A percentile compares a stretch with the other conserved stretches of the same genome.
These are phyloP conservation scores for Pseudonaja textilis DNA, from an alignment of 2,113 vertebrate species.

Conservation along the genomic window DNA sequence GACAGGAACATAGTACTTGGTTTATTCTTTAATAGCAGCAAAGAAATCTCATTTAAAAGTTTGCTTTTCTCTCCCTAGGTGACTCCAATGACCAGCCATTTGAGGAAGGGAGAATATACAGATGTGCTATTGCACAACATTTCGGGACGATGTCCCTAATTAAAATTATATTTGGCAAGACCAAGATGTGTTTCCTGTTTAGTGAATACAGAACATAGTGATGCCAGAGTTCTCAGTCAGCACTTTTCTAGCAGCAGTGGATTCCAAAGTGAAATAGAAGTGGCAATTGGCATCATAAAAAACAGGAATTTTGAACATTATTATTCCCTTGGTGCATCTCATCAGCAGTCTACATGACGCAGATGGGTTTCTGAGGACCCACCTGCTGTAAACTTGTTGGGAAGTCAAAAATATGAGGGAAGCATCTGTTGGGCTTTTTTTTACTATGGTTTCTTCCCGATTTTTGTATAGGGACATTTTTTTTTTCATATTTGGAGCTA, in stretches of 20 bases:
- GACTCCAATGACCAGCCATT: background rate
- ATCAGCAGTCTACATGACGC: background rate
- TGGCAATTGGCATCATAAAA: background rate
- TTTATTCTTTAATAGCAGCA: background rate
- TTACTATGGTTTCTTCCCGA: background rate
- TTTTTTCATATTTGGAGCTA: background rate
- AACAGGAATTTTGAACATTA: background rate
- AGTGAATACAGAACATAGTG: background rate
- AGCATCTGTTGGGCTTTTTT: background rate
- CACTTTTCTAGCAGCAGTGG: conserved; percentile 4
- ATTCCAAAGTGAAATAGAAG: background rate
- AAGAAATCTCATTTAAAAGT: background rate
- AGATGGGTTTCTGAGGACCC: background rate
- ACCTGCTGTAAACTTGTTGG: background rate
- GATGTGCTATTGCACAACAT: background rate
- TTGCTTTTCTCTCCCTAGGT: background rate
- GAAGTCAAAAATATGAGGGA: background rate
- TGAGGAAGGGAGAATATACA: background rate
- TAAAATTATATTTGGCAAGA: background rate
- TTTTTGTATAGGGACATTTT: background rate
- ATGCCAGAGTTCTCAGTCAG: conserved; percentile 12
- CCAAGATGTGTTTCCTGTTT: background rate
- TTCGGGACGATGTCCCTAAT: background rate
- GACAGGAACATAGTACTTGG: background rate
- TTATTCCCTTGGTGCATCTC: background rate